Base-by-base conservation (phyloP, 2,888 invertebrate genomes). In the Stenurella melanura region DNA sequence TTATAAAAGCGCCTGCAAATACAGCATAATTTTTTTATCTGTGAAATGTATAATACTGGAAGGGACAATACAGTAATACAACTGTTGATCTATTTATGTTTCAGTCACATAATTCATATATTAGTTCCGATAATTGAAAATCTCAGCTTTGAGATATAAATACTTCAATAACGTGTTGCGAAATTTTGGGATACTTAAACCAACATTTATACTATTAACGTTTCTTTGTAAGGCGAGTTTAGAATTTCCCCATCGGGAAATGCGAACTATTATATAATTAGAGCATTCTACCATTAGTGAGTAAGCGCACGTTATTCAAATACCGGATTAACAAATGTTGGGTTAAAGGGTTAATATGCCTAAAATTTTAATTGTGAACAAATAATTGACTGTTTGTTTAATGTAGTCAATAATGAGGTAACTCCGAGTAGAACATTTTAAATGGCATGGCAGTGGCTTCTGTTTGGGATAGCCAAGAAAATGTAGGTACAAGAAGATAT, bases 321-420 rank as follows among this genome's bases (percentile, higher is more conserved):
- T 83, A 88, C 84, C 83, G 85, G 86, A 85, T 87, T 85, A 86
- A 85, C 86, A 87, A 87, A 87, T 86, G 85, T 84, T 82, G 84
- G 86, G 86, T 83, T 87, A 87, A 89, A 88, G 89, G 89, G 89
- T 89, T 89, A 90, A 89, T 87, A 87, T 87, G 89, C 89, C 88
- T 89, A 87, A 88, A 89, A 89, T 90, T 90, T 90, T 90, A 90
- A 90, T 90, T 89, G 89, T 89, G 90, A 89, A 87, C 89, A 90
- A 90, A 90, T 89, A 89, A 85, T 85, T 82, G 83, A 77, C 69
- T 87, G 84, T 87, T 87, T 86, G 84, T 83, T 84, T 82, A 85
- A 83, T 81, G 84, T 82, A 83, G 84, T 84, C 85, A 84, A 85
- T 86, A 85, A 81, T 78, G 80, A 81, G 78, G 77, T 80, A 76